Conservation (phyloP, 35 echinoderm and acorn worm genomes). For the Acanthaster planci region DNA sequence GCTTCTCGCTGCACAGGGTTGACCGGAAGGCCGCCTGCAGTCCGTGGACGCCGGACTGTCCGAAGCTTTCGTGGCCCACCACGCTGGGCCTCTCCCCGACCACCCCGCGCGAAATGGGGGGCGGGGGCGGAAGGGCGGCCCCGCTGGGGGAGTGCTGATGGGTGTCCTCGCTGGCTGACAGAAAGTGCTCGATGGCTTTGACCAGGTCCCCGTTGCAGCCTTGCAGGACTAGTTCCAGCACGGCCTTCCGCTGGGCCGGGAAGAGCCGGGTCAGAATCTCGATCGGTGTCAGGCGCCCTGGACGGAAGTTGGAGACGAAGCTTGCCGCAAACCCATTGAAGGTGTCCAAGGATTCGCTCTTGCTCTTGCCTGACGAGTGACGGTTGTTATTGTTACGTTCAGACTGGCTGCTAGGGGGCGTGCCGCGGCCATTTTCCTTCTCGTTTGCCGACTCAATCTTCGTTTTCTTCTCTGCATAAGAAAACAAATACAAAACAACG, state of each 20-base stretch:
- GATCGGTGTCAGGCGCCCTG: constrained; percentile 81
- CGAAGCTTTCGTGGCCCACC: constrained; percentile 38
- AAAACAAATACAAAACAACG: constrained; percentile 12
- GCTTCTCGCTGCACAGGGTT: constrained; percentile 43
- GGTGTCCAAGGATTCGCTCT: constrained; percentile 49
- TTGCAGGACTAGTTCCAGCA: constrained; percentile 92
- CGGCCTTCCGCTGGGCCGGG: constrained; percentile 80
- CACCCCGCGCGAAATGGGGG: not conserved
- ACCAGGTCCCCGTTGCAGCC: constrained; percentile 96
- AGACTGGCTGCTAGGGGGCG: constrained; percentile 67
- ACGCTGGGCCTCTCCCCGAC: constrained; percentile 8
- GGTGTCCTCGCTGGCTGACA: constrained; percentile 64
- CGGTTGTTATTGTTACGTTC: constrained; percentile 57
- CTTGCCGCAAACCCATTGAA: constrained; percentile 78
- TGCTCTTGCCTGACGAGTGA: constrained; percentile 28
- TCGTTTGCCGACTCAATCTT: constrained; percentile 38
- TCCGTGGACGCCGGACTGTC: constrained; percentile 17
- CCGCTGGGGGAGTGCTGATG: constrained; percentile 7
- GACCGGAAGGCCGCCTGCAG: constrained; percentile 37
- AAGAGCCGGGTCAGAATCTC: constrained; percentile 93
- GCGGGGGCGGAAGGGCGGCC: not conserved
- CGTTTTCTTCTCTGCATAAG: constrained; percentile 66
- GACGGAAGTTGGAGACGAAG: constrained; percentile 90
- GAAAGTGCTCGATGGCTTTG: constrained; percentile 97
- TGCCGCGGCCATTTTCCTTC: constrained; percentile 70